phyloP scores from a whole-genome alignment of 2,797 vertebrate species.

The Saxicola maurus region DNA sequence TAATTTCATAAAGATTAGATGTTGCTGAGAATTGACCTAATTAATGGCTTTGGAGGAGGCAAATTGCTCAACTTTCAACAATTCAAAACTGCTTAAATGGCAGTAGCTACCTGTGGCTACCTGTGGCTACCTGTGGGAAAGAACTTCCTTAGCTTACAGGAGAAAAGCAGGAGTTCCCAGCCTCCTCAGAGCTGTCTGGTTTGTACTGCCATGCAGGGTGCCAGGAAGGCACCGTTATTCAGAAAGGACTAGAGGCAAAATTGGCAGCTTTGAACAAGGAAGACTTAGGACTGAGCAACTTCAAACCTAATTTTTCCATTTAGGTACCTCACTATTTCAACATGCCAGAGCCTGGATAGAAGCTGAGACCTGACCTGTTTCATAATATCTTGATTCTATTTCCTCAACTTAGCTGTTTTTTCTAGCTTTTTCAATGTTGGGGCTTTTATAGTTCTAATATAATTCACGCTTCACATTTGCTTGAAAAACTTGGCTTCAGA shows the following conservation, averaged over 20 bases:
- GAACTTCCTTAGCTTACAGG: not conserved
- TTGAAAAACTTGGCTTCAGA: not conserved
- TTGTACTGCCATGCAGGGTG: not conserved
- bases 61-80: not conserved
- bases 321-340: not conserved
- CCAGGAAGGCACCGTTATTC: not conserved
- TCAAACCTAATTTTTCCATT: not conserved
- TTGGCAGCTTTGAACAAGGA: not conserved
- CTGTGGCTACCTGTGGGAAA: not conserved
- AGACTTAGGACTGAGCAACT: not conserved
- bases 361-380: not conserved
- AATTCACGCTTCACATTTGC: not conserved
- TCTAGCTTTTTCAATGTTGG: not conserved
- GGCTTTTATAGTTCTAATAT: not conserved
- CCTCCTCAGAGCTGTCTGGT: not conserved
- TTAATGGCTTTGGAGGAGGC: not conserved
- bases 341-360: not conserved
- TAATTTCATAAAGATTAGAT: slow-evolving; percentile 37
- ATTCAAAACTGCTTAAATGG: not conserved
- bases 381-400: not conserved
- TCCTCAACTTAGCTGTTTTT: not conserved
- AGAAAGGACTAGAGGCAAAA: not conserved
- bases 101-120: not conserved
- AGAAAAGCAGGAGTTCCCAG: not conserved
- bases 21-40: not conserved